Conservation (phyloP, 2,888 invertebrate species). For the Hoplodrina ambigua region DNA sequence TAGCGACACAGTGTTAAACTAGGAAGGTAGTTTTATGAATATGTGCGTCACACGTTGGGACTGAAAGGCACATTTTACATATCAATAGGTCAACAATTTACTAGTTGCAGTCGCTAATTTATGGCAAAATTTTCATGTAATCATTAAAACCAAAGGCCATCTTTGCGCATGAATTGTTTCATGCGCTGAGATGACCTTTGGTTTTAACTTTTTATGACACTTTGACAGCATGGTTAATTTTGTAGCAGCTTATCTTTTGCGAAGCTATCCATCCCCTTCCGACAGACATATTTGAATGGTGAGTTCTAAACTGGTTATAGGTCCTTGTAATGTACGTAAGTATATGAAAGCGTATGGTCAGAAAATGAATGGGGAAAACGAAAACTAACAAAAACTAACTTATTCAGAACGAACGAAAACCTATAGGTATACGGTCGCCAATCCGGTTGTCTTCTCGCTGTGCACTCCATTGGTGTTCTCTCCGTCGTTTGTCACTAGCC, state of each 20-base stretch:
- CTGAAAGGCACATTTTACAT: conserved; percentile 22
- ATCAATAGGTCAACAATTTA: conserved; percentile 24
- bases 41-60: not conserved
- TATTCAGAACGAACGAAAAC: too few relatives aligned
- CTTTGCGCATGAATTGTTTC: too few relatives aligned
- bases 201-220: too few relatives aligned
- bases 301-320: too few relatives aligned
- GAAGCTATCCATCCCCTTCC: too few relatives aligned
- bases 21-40: not conserved
- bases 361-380: too few relatives aligned
- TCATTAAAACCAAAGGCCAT: not conserved
- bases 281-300: too few relatives aligned
- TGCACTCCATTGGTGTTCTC: not conserved
- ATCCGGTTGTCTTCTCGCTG: not conserved
- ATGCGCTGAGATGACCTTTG: too few relatives aligned
- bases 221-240: too few relatives aligned
- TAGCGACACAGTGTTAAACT: not conserved
- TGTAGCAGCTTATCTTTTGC: not conserved
- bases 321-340: too few relatives aligned
- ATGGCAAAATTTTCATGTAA: conserved; percentile 3
- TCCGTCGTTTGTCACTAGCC: not conserved
- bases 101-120: not conserved
- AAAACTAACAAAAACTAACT: too few relatives aligned
- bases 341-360: too few relatives aligned
- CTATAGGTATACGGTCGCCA: not conserved